Conservation (phyloP, 1,140 invertebrate species). For the Andricus grossulariae region DNA sequence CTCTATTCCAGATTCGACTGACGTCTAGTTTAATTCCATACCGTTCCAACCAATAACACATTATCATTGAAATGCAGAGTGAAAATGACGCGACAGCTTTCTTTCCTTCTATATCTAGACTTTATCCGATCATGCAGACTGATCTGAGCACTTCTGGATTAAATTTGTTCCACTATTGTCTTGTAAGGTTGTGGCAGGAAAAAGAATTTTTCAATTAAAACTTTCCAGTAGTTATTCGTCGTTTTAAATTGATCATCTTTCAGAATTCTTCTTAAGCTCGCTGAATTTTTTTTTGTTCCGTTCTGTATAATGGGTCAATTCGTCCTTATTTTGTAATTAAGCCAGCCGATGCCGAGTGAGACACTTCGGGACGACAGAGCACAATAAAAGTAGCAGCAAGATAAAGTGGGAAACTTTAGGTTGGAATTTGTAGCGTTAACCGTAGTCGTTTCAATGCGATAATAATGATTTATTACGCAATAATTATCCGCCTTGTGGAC, state of each 20-base stretch:
- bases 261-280: no score
- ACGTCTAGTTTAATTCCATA: constrained; percentile 44
- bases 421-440: constrained; percentile 37
- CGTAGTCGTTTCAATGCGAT: constrained; percentile 47
- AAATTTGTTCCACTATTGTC: no score
- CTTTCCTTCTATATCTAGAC: neutral
- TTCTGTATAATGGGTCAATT: constrained; percentile 2
- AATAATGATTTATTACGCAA: constrained; percentile 59
- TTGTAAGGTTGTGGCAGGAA: no score
- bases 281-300: neutral
- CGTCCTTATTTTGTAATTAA: constrained; percentile 22
- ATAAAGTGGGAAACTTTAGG: constrained; percentile 32
- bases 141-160: no score
- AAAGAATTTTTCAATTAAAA: no score
- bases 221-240: no score
- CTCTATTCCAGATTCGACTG: constrained; percentile 30
- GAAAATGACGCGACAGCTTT: constrained; percentile 8
- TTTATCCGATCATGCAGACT: neutral
- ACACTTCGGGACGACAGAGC: neutral
- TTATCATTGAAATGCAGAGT: constrained; percentile 16
- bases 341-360: neutral
- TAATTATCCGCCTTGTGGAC: constrained; percentile 58
- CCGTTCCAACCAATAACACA: constrained; percentile 3
- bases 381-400: constrained; percentile 48
- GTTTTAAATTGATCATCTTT: no score